phyloP scores from a whole-genome alignment of 2,797 vertebrate species.

The Ptychadena robeensis region DNA sequence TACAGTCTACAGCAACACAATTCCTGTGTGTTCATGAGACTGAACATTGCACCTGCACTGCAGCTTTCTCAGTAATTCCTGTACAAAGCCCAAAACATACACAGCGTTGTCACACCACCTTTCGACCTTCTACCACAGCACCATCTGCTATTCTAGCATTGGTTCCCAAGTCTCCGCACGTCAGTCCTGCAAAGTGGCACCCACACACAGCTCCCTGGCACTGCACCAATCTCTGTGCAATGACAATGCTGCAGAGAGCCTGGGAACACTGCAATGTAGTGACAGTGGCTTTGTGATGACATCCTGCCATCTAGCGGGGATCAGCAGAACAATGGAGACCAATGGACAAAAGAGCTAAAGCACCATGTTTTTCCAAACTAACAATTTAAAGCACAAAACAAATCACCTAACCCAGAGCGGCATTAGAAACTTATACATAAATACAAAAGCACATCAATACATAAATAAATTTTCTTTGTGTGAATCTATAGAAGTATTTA shows the following conservation, averaged over 20 bases:
- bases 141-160: slow-evolving; percentile 54
- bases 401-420: not conserved
- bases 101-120: slow-evolving; percentile 34
- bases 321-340: slow-evolving; percentile 5
- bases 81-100: slow-evolving; percentile 8
- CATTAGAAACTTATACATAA: no score
- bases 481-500: no score
- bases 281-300: slow-evolving; percentile 17
- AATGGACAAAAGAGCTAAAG: not conserved
- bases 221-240: slow-evolving; percentile 57
- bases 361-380: not conserved
- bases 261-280: slow-evolving; percentile 38
- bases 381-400: not conserved
- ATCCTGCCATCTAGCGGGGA: slow-evolving; percentile 58
- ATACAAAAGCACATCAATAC: no score
- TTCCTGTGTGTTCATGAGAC: not conserved
- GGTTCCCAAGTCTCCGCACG: slow-evolving; percentile 48
- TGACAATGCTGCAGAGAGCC: slow-evolving; percentile 49
- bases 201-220: slow-evolving; percentile 59
- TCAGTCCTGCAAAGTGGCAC: slow-evolving; percentile 59
- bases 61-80: slow-evolving; percentile 2
- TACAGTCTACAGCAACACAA: not conserved
- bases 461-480: no score
- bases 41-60: slow-evolving; percentile 5
- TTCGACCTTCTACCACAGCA: slow-evolving; percentile 47